phyloP scores from a whole-genome alignment of 2,888 invertebrate genomes.

The Limnephilus lunatus region DNA sequence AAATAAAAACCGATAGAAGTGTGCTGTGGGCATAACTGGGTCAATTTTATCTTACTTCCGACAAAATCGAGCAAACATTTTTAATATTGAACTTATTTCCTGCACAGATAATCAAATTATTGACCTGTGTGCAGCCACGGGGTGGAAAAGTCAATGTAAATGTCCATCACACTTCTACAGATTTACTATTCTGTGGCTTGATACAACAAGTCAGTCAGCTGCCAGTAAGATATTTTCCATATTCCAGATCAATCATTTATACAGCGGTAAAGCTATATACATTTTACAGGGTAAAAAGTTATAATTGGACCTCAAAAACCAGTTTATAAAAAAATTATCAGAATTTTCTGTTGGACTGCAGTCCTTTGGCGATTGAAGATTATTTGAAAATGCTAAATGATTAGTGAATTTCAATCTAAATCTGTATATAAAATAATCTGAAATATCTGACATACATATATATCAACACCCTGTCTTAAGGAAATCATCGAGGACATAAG shows the following conservation, averaged over 20 bases:
- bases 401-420: not conserved
- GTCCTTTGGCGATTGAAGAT: not conserved
- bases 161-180: not conserved
- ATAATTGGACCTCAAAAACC: not conserved
- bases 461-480: not conserved
- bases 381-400: not conserved
- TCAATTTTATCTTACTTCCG: not conserved
- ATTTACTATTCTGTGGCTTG: not conserved
- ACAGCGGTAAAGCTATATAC: not conserved
- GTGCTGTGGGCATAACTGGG: not conserved
- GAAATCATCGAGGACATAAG: not conserved
- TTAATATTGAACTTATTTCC: not conserved
- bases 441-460: not conserved
- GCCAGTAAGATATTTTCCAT: not conserved
- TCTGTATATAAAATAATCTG: too few species aligned
- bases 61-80: not conserved
- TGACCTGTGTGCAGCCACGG: not conserved
- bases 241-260: not conserved
- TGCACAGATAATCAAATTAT: not conserved
- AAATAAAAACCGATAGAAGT: not conserved
- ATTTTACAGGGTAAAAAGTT: not conserved
- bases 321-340: not conserved
- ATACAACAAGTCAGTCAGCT: not conserved
- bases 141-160: not conserved
- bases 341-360: not conserved